A percentile compares a stretch with the other conserved stretches of the same genome.
phyloP scores from a whole-genome alignment of 2,113 vertebrate genomes.

The Ariopsis seemanni region DNA sequence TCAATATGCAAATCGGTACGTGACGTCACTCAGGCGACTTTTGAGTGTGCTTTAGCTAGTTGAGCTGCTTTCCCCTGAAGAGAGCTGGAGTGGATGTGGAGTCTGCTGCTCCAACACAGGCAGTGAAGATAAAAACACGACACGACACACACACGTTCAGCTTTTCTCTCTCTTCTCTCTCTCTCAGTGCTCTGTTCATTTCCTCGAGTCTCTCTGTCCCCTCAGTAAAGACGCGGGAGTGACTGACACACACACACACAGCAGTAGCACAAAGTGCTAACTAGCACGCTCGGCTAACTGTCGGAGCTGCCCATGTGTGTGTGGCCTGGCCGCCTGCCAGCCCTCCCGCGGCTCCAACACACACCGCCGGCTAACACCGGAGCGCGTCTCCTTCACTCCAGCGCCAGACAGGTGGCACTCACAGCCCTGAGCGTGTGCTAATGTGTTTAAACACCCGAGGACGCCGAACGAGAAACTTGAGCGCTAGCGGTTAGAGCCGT shows the following conservation, averaged over 20 bases:
- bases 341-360: neutral
- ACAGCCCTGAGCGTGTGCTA: no score
- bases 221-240: constrained; percentile 35
- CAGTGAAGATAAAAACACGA: neutral
- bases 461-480: neutral
- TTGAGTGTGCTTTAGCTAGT: neutral
- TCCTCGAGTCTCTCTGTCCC: neutral
- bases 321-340: constrained; percentile 35
- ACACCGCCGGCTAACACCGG: no score
- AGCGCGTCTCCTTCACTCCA: no score
- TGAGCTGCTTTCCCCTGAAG: neutral
- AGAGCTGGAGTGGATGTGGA: neutral
- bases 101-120: neutral
- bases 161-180: no score
- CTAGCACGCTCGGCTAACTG: constrained; percentile 21
- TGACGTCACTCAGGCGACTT: neutral
- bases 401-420: no score
- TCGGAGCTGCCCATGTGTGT: constrained; percentile 18
- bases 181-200: neutral
- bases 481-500: neutral
- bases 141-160: neutral
- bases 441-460: neutral
- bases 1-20: neutral
- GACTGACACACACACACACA: neutral
- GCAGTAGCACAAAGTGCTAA: constrained; percentile 32